Evolutionary conservation across 2,888 invertebrate species (phyloP), one percentile per base, ranked within the genome.

Genomic region (Latrodectus elegans): DNA sequence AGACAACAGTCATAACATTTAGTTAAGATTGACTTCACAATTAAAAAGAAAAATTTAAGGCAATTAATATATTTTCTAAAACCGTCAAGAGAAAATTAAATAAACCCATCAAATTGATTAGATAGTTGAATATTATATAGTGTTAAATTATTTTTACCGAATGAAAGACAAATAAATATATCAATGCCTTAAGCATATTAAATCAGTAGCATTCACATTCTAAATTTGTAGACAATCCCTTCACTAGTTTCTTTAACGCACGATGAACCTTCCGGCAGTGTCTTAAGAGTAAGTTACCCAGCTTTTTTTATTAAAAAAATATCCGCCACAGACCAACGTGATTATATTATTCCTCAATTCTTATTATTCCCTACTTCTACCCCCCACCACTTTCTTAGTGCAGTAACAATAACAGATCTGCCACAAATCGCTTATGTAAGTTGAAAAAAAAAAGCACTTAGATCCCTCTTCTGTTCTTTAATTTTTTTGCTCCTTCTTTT

Each of bases 241-340:
- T 38, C 67, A 51, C 9, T 51, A 51, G 10, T 22, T 64, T 11
- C 15, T 65, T 10, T 76, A n/a, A 26, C 78, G 71, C 64, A 38
- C 38, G 38, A 38, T 38, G 38, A 38, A 38, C 38, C 38, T 38
- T 38, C 14, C 17, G 70, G 79, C 53, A 17, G 22, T 72, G 15
- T 78, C 72, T 79, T 17, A 74, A 84, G 73, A 79, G 84, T 79
- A 74, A 84, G 84, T 84, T 84, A 84, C 79, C 79, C 64, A 78
- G 53, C 55, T 60, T 38, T 15, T 15, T 75, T 64, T 64, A 26
- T 17, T 15, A 38, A 70, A 70, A 70, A 70, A 38, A 70, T 26
- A 12, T 38, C 15, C 17, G 26, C n/a, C n/a, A 12, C 38, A 15
- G 49, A 70, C 38, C 70, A 70, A 49, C 75, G 64, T n/a, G 51